phyloP scores from a whole-genome alignment of 1,140 invertebrate genomes.

The Penaeus japonicus region DNA sequence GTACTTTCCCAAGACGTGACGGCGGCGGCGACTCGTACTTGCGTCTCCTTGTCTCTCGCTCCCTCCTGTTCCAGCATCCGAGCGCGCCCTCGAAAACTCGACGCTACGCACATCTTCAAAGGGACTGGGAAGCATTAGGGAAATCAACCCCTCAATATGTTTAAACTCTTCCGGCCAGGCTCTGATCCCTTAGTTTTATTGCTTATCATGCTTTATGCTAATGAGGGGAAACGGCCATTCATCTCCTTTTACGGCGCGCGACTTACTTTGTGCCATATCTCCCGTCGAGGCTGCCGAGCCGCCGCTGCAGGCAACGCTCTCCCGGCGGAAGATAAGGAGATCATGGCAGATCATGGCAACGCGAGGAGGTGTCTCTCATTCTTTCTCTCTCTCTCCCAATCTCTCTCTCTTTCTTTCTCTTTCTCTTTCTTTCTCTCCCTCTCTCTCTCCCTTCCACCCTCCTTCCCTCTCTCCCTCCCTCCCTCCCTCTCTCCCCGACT shows the following conservation, averaged over 20 bases:
- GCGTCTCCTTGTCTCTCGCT: too few species aligned
- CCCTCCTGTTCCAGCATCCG: too few species aligned
- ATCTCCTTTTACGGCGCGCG: neutral
- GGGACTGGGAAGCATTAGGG: too few species aligned
- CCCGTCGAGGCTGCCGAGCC: too few species aligned
- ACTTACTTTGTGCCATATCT: neutral
- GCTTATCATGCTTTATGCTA: slow-evolving; percentile 44
- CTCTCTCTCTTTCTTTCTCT: neutral
- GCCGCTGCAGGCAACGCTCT: too few species aligned
- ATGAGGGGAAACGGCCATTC: slow-evolving; percentile 26
- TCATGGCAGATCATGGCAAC: too few species aligned
- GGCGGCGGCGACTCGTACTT: too few species aligned
- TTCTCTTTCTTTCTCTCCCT: neutral
- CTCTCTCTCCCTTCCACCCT: neutral
- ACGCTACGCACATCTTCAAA: too few species aligned
- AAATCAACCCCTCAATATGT: neutral
- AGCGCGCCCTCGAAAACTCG: too few species aligned
- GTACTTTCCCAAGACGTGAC: too few species aligned
- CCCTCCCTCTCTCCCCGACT: neutral
- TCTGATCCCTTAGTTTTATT: slow-evolving; percentile 31
- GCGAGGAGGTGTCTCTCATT: too few species aligned
- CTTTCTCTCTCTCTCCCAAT: neutral
- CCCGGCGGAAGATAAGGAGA: too few species aligned
- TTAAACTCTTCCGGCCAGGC: neutral
- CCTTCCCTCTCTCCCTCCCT: neutral